Base-by-base conservation (phyloP, 1,140 invertebrate genomes). In the Oryzaephilus surinamensis region DNA sequence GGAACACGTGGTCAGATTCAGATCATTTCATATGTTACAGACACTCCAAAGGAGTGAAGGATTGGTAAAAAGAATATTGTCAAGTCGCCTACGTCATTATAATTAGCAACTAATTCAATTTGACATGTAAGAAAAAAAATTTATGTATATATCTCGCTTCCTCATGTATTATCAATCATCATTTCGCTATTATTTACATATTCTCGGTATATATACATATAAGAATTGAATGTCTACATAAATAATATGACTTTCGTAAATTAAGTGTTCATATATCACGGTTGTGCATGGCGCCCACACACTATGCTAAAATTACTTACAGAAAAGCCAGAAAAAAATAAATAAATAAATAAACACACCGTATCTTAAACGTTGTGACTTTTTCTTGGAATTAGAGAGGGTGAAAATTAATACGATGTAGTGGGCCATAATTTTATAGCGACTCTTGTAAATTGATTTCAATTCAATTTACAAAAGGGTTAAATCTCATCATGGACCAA, bases 201-300 rank as follows among this genome's bases (percentile, higher is more conserved):
- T 27, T 38, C 30, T 27, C 36, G 29, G 30, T 38, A 30, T 38
- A 20, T 26, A 10, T 38, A 10, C 36, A 18, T 30, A 19, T 30
- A 17, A 13, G 36, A 31, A 38, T 38, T 38, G 36, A 38, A 38
- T 38, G 29, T 40, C 32, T 29, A 15, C 44, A 46, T 46, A 41
- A 46, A 46, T 45, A 41, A 41, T 18, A 23, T n/a, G n/a, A 20
- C 21, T 37, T 46, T 40, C 39, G 44, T 36, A 46, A 41, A 41
- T 41, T 38, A 41, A 46, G 38, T 41, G 44, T 46, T 46, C 44
- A 46, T 46, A 46, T 41, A 46, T 46, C 44, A 46, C 38, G 37
- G 20, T 15, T 23, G 27, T 38, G 33, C 30, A 39, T 36, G 43
- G 32, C 43, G 44, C 44, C 44, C 44, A 46, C 44, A 46, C 44